Evolutionary conservation across 1,140 invertebrate genomes (phyloP).

Genomic region (Magallana gigas): DNA sequence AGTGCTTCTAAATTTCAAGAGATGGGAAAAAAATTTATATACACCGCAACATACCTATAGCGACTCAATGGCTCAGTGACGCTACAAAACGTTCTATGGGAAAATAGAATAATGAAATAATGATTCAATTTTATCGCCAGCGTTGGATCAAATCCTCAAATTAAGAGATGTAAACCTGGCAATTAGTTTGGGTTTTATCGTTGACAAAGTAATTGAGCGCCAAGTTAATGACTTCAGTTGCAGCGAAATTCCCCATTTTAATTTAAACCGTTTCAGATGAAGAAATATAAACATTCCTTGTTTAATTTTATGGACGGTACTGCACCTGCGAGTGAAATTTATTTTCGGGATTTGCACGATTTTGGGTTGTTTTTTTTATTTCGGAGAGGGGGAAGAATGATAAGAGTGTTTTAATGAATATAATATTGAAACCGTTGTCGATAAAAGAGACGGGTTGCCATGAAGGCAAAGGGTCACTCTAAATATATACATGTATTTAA

Average conservation of each 20-base stretch:
- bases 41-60: background rate
- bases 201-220: background rate
- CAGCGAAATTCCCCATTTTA: too few relatives aligned
- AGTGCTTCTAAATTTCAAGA: background rate
- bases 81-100: background rate
- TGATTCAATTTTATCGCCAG: conserved; percentile 8
- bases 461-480: too few relatives aligned
- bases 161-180: background rate
- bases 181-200: background rate
- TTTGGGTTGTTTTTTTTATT: background rate
- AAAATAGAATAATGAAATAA: background rate
- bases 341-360: background rate
- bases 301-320: background rate
- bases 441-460: too few relatives aligned
- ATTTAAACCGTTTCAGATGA: too few relatives aligned
- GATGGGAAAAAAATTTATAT: background rate
- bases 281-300: conserved; percentile 16
- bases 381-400: background rate
- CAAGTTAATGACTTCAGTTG: background rate
- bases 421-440: too few relatives aligned
- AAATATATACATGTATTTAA: too few relatives aligned
- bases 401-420: background rate
- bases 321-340: background rate
- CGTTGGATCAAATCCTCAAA: background rate
- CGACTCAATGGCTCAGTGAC: background rate